A percentile compares a stretch with the other conserved stretches of the same genome.
These are phyloP conservation scores for Gallinago solitaria DNA, from an alignment of 2,797 vertebrate genomes.

Conservation along the genomic window DNA sequence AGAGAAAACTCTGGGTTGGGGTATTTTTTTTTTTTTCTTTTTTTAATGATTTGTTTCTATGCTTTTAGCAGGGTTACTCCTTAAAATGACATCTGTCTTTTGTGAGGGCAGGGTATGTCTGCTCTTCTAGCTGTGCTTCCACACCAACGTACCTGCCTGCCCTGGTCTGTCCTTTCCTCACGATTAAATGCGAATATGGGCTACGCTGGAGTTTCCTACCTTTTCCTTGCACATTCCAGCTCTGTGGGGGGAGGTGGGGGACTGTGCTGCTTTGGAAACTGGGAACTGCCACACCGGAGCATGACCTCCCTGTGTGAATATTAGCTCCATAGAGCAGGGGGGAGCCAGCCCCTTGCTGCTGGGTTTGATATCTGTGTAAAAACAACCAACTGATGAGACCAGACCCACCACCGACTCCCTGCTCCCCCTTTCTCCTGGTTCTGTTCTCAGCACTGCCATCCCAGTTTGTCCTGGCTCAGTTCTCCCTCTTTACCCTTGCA, in stretches of 20 bases:
- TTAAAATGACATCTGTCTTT: not conserved
- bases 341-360: not conserved
- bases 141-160: not conserved
- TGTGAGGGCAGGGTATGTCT: conserved; percentile 14
- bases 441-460: not conserved
- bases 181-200: conserved; percentile 48
- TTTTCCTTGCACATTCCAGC: not conserved
- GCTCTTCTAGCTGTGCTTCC: conserved; percentile 49
- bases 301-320: not conserved
- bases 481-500: not conserved
- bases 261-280: not conserved
- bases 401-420: not conserved
- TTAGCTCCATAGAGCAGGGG: not conserved
- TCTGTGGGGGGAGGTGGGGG: not conserved
- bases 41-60: not conserved
- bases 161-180: conserved; percentile 32
- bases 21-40: not conserved
- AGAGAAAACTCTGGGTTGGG: conserved; percentile 13
- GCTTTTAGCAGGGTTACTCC: conserved; percentile 32
- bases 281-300: not conserved
- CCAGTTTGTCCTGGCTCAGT: not conserved
- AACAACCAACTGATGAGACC: not conserved
- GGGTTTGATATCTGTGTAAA: not conserved
- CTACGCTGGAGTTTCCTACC: not conserved
- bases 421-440: not conserved